Conservation (phyloP, 2,888 invertebrate genomes). For the Synanthedon vespiformis region DNA sequence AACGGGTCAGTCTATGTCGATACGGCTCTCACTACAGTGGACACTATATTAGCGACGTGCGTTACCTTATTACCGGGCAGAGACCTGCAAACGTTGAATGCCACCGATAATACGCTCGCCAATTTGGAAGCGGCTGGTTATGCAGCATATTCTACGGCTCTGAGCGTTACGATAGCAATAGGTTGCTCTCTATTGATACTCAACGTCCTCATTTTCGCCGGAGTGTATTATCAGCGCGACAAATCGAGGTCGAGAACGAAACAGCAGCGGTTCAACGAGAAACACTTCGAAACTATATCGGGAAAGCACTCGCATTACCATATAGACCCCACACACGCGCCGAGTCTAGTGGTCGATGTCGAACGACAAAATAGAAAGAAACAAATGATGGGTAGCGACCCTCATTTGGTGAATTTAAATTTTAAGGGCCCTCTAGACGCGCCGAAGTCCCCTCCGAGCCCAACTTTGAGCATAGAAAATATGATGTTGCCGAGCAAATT, state of each 20-base stretch:
- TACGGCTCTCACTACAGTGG: slow-evolving; percentile 76
- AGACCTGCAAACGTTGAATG: slow-evolving; percentile 60
- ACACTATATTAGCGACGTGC: slow-evolving; percentile 79
- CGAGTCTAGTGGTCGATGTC: slow-evolving; percentile 86
- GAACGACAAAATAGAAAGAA: slow-evolving; percentile 71
- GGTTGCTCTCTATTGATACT: slow-evolving; percentile 84
- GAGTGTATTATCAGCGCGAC: slow-evolving; percentile 85
- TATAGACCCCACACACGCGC: slow-evolving; percentile 80
- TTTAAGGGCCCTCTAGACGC: slow-evolving; percentile 71
- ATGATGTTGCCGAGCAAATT: slow-evolving; percentile 64
- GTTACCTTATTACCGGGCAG: slow-evolving; percentile 72
- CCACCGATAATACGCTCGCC: slow-evolving; percentile 79
- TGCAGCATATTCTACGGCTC: slow-evolving; percentile 80
- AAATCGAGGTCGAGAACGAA: slow-evolving; percentile 76
- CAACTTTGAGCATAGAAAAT: slow-evolving; percentile 71
- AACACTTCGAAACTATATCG: slow-evolving; percentile 81
- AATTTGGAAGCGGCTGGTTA: slow-evolving; percentile 84
- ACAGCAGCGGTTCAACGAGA: slow-evolving; percentile 78
- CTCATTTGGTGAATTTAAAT: slow-evolving; percentile 65
- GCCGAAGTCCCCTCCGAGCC: slow-evolving; percentile 73
- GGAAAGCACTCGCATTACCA: slow-evolving; percentile 84
- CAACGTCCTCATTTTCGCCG: slow-evolving; percentile 86
- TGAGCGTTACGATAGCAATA: slow-evolving; percentile 84
- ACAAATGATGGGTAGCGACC: slow-evolving; percentile 58
- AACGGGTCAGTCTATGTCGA: slow-evolving; percentile 65